Base-by-base conservation (phyloP, 1,140 invertebrate species). In the Camponotus vicinus region DNA sequence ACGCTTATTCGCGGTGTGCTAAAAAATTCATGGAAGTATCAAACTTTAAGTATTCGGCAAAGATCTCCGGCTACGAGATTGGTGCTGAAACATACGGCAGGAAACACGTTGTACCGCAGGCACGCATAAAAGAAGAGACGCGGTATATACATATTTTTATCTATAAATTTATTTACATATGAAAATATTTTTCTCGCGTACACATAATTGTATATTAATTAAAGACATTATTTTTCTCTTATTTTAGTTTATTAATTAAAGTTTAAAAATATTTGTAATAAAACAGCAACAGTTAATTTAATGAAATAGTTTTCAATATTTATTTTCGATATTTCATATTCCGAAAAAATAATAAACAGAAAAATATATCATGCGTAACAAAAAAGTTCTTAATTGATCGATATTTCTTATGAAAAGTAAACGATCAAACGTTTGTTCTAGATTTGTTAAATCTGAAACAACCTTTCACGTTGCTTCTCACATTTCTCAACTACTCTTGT, bases 1-100 rank as follows among this genome's bases (percentile, higher is more conserved):
- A 52, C 37, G 59, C 66, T 85, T 69, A 70, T 66, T 59, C 52
- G 64, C 77, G 77, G 27, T 13, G 66, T 18, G 75, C 64, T 91
- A 67, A 84, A 76, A 79, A 78, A 90, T 91, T 89, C 88, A 88
- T 76, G 61, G 73, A 69, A 84, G 73, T 57, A 88, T 91, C 57
- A 88, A 91, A 88, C 75, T 91, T 85, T 88, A 86, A 88, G 59
- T 63, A 45, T 55, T 42, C 32, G 78, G 66, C 63, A 86, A 86
- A 80, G 83, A 69, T 67, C 66, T 67, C 66, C 34, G 52, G 61
- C 21, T 75, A 55, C 59, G 63, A 61, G 69, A 64, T 40, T 7
- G 64, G 34, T 52, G 87, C 32, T 79, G 80, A 88, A 82, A 77
- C 76, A 78, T 59, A 63, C 42, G 49, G 67, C 21, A 42, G 21